Evolutionary conservation across 1,140 invertebrate species (phyloP).

Genomic region (Bombus affinis): DNA sequence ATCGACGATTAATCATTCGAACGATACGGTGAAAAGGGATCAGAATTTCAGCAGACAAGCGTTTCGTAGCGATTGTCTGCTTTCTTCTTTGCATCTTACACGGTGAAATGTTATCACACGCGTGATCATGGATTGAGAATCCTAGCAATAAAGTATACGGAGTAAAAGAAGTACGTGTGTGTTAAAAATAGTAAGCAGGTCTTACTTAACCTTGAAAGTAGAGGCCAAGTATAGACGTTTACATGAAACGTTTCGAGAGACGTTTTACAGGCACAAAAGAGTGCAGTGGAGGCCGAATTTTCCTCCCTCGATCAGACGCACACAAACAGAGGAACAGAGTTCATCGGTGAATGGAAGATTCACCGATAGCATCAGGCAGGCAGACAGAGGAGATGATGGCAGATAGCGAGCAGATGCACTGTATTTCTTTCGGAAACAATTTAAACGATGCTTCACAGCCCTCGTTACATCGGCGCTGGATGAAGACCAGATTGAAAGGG

Average conservation of each 20-base stretch:
- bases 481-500: constrained; percentile 48
- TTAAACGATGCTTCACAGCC: constrained; percentile 51
- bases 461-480: constrained; percentile 46
- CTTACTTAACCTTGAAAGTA: neutral
- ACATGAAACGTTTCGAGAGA: neutral
- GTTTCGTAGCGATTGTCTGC: neutral
- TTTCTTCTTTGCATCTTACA: neutral
- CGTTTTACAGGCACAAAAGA: too few species aligned
- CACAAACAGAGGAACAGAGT: neutral
- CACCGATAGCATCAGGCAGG: neutral
- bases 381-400: neutral
- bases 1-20: constrained; percentile 20
- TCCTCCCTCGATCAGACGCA: constrained; percentile 3
- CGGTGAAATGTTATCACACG: neutral
- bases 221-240: neutral
- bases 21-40: neutral
- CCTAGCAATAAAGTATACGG: too few species aligned
- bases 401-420: constrained; percentile 20
- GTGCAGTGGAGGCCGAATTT: constrained; percentile 6
- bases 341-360: constrained; percentile 15
- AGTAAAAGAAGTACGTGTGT: too few species aligned
- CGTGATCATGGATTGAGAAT: too few species aligned
- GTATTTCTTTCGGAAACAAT: constrained; percentile 68
- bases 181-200: neutral
- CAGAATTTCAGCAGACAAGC: neutral